Evolutionary conservation across 2,797 vertebrate genomes (phyloP).

Genomic region (Cuniculus paca): DNA sequence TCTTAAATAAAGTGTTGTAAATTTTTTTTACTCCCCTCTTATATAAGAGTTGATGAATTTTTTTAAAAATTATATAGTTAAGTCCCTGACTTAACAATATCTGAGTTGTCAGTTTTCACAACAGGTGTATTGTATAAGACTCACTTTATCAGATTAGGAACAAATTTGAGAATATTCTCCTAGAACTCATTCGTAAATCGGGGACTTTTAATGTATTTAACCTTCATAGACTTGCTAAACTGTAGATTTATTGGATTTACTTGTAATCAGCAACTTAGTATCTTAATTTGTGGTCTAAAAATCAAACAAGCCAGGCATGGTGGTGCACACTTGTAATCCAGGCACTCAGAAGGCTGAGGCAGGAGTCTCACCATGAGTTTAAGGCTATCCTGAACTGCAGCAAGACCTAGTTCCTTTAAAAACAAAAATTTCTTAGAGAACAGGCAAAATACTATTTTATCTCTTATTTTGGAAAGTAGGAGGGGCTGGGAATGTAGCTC

Average conservation of each 20-base stretch:
- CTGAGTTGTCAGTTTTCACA: neutral
- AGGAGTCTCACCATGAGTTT: neutral
- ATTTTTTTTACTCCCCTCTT: conserved; percentile 32
- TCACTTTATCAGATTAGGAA: neutral
- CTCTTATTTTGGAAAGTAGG: neutral
- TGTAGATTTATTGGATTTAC: conserved; percentile 24
- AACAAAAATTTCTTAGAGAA: conserved; percentile 38
- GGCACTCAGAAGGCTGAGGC: neutral
- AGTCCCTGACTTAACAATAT: neutral
- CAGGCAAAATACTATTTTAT: conserved; percentile 9
- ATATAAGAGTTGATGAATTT: conserved; percentile 5
- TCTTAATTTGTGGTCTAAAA: conserved; percentile 9
- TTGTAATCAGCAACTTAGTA: neutral
- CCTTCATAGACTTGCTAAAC: conserved; percentile 29
- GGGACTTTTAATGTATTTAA: neutral
- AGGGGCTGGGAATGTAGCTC: too few species aligned
- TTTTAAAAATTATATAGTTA: neutral
- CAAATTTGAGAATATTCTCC: neutral
- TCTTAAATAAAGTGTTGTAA: conserved; percentile 7
- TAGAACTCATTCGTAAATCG: neutral
- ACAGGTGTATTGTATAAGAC: neutral
- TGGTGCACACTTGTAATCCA: neutral
- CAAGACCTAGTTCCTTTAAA: neutral
- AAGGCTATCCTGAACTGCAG: neutral
- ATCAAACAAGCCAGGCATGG: neutral